Evolutionary conservation across 2,797 vertebrate species (phyloP).

Genomic region (Spinus olivaceus): DNA sequence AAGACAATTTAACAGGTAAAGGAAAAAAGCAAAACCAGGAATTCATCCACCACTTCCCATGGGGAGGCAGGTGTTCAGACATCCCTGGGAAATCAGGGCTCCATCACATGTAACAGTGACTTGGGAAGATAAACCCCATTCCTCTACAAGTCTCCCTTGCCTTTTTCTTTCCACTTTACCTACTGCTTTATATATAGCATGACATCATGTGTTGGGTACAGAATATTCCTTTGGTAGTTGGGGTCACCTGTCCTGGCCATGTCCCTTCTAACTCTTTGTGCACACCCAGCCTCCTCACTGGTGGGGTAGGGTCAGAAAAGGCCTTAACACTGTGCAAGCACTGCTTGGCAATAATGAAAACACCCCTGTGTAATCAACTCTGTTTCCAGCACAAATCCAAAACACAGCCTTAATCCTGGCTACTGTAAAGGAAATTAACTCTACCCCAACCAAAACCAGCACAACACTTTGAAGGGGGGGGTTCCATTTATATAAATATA

Average conservation of each 20-base stretch:
- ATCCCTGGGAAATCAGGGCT: background rate
- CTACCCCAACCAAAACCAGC: background rate
- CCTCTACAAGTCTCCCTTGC: background rate
- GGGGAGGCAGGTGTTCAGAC: background rate
- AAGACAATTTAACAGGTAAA: background rate
- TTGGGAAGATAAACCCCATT: background rate
- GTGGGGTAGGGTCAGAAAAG: background rate
- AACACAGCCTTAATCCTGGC: background rate
- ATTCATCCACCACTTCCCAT: background rate
- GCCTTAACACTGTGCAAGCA: background rate
- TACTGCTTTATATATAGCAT: background rate
- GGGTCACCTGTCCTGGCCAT: background rate
- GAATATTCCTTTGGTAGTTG: background rate
- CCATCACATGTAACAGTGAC: accelerated
- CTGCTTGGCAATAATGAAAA: background rate
- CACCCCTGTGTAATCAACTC: background rate
- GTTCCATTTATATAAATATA: background rate
- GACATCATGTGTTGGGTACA: no score
- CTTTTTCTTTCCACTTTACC: background rate
- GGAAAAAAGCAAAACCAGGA: background rate
- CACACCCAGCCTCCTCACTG: background rate
- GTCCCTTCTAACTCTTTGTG: background rate
- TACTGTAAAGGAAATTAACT: background rate
- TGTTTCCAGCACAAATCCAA: background rate
- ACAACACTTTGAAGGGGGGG: background rate